Percentiles rank a stretch among this genome's conserved stretches.
These are phyloP conservation scores for Typhlomys cinereus DNA, from an alignment of 2,113 vertebrate species.

Conservation along the genomic window DNA sequence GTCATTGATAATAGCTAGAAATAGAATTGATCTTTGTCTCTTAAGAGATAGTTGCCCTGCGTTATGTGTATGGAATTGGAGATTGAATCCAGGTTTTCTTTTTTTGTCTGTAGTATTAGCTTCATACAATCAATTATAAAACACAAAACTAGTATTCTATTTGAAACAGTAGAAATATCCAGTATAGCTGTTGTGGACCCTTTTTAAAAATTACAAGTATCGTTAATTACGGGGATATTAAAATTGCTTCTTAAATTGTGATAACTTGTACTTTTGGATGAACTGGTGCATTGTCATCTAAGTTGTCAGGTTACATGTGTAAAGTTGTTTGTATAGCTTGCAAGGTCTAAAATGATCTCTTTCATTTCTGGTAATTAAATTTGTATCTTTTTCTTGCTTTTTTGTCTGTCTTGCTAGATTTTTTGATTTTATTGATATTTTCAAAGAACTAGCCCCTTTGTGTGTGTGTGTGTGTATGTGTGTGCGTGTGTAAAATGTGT, in stretches of 20 bases:
- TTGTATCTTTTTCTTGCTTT: neutral
- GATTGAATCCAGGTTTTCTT: neutral
- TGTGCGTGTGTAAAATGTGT: too few species aligned
- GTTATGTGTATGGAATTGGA: neutral
- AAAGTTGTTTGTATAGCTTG: neutral
- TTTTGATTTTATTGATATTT: neutral
- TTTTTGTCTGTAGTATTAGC: neutral
- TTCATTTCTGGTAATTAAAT: neutral
- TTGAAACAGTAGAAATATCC: neutral
- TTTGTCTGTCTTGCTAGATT: neutral
- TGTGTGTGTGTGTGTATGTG: too few species aligned
- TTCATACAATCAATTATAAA: neutral
- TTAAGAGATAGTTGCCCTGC: neutral
- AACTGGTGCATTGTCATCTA: neutral
- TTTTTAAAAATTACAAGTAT: slow-evolving; percentile 8
- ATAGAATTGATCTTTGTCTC: neutral
- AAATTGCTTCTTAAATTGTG: neutral
- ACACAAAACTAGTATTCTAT: neutral
- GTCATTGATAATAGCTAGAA: neutral
- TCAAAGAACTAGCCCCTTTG: neutral
- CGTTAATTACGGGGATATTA: neutral
- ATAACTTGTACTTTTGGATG: neutral
- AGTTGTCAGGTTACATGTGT: neutral
- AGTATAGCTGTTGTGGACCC: neutral
- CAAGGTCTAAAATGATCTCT: neutral